Percentiles rank a stretch among this genome's conserved stretches.
Evolutionary conservation across 2,888 invertebrate species (phyloP).

Genomic region (Scrobipalpa atriplicella): DNA sequence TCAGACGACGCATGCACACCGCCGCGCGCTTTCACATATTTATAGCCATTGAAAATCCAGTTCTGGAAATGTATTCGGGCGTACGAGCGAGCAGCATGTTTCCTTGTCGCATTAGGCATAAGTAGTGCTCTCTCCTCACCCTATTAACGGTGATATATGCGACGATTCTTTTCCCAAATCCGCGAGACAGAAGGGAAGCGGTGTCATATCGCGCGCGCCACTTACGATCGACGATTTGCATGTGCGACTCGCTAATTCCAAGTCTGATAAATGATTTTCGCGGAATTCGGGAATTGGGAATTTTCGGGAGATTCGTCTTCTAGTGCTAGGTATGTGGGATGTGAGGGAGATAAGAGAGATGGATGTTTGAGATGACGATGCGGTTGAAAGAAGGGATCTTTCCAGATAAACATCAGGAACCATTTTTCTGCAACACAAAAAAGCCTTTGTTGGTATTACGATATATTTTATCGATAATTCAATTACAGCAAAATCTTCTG

Average conservation of each 20-base stretch:
- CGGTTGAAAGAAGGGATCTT: neutral
- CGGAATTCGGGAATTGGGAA: conserved; percentile 52
- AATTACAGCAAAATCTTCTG: neutral
- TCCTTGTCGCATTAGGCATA: conserved; percentile 82
- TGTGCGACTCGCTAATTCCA: conserved; percentile 72
- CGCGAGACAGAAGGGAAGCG: conserved; percentile 72
- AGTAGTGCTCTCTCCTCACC: conserved; percentile 81
- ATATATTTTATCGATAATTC: no score
- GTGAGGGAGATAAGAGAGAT: conserved; percentile 5
- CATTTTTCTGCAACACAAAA: no score
- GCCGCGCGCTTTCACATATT: conserved; percentile 63
- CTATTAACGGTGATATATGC: conserved; percentile 82
- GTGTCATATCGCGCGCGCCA: conserved; percentile 70
- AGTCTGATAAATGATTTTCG: conserved; percentile 71
- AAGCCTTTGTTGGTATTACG: no score
- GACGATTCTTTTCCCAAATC: conserved; percentile 80
- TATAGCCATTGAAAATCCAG: conserved; percentile 76
- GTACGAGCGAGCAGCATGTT: conserved; percentile 73
- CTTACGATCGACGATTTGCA: conserved; percentile 63
- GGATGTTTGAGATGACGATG: conserved; percentile 1
- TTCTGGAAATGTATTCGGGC: conserved; percentile 69
- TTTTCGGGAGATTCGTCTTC: conserved; percentile 56
- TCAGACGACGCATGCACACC: conserved; percentile 28
- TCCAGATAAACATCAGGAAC: neutral
- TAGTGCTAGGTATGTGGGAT: neutral